phyloP scores from a whole-genome alignment of 2,797 vertebrate species.

The Buceros bicornis region DNA sequence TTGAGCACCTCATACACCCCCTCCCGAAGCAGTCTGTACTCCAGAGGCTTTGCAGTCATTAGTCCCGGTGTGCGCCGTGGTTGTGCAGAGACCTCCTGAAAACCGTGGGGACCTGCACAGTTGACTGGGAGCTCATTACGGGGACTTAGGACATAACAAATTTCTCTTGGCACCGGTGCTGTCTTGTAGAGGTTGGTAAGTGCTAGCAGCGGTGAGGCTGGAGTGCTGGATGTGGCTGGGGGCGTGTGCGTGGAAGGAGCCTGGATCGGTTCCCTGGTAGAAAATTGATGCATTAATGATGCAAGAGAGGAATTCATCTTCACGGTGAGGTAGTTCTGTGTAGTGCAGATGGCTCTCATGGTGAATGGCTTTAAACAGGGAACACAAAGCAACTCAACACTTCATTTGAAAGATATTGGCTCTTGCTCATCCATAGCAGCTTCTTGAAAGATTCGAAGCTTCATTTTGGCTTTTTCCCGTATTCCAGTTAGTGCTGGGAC shows the following conservation, averaged over 20 bases:
- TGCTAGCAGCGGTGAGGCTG: background rate
- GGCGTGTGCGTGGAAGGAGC: background rate
- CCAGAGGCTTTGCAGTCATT: too few relatives aligned
- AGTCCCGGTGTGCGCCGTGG: background rate
- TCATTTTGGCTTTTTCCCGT: background rate
- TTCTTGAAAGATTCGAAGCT: background rate
- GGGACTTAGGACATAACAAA: background rate
- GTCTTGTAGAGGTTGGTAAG: too few relatives aligned
- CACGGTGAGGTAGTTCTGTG: background rate
- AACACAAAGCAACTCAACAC: background rate
- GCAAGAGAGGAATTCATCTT: background rate
- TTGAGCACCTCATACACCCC: background rate
- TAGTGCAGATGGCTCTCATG: background rate
- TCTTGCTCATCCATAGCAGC: background rate
- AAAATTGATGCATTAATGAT: background rate
- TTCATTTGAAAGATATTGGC: background rate
- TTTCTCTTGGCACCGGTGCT: background rate
- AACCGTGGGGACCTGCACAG: background rate
- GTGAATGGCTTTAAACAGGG: background rate
- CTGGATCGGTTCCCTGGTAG: background rate
- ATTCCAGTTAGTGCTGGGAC: background rate
- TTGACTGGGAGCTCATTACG: background rate
- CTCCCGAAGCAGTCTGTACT: background rate
- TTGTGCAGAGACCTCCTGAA: background rate
- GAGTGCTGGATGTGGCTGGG: background rate